A percentile compares a stretch with the other conserved stretches of the same genome.
Conservation (phyloP, 2,888 invertebrate genomes). For the Apamea anceps region DNA sequence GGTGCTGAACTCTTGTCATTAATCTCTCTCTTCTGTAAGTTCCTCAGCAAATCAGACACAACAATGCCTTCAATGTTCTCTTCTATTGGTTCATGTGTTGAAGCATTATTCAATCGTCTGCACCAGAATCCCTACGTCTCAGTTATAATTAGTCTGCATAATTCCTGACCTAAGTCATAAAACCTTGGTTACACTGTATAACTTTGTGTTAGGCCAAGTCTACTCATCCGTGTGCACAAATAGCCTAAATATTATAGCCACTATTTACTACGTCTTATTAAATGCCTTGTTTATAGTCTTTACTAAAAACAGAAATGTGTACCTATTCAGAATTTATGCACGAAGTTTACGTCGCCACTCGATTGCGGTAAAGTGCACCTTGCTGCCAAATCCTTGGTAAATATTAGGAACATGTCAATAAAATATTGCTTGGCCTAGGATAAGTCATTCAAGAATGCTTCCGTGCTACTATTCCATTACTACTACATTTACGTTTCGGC, state of each 20-base stretch:
- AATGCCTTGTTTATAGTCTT: conserved; percentile 46
- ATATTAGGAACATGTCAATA: conserved; percentile 38
- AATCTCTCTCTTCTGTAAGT: background rate
- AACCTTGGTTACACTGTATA: conserved; percentile 24
- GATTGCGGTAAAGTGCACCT: conserved; percentile 36
- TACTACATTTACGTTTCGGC: background rate
- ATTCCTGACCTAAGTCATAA: conserved; percentile 40
- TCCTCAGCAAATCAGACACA: background rate
- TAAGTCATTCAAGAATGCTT: conserved; percentile 23
- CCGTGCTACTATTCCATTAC: conserved; percentile 5
- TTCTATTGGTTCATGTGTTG: background rate
- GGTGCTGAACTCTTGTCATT: background rate
- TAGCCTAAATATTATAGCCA: conserved; percentile 33
- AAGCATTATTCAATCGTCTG: background rate
- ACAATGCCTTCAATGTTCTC: background rate
- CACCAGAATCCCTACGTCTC: conserved; percentile 7
- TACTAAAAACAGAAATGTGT: conserved; percentile 32
- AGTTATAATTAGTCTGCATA: conserved; percentile 30
- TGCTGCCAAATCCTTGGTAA: conserved; percentile 55
- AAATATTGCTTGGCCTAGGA: conserved; percentile 33
- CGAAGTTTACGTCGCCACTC: conserved; percentile 32
- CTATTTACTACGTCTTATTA: conserved; percentile 49
- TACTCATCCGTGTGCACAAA: conserved; percentile 38
- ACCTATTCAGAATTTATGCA: conserved; percentile 51
- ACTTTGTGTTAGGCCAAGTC: conserved; percentile 46